A percentile compares a stretch with the other conserved stretches of the same genome.
These are phyloP conservation scores for Spongilla lacustris DNA, from an alignment of 37 sponge, comb jelly and placozoan species.

Conservation along the genomic window DNA sequence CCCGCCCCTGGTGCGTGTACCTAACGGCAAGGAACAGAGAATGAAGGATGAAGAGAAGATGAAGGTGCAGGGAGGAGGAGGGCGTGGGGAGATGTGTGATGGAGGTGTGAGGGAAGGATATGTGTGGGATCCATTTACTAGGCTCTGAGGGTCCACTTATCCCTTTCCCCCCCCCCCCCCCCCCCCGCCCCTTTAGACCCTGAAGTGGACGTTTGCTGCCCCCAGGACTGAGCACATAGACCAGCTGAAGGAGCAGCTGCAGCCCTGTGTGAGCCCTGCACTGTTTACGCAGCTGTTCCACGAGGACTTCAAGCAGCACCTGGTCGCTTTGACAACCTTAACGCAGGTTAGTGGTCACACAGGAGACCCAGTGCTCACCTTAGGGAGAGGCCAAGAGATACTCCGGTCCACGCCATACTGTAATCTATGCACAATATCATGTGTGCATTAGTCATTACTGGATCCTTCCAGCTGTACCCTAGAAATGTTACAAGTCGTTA, in stretches of 20 bases:
- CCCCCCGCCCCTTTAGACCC: constrained; percentile 10
- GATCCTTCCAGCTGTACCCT: no score
- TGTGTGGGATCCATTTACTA: background rate
- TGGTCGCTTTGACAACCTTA: no score
- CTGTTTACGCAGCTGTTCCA: constrained; percentile 84
- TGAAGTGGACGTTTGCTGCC: constrained; percentile 86
- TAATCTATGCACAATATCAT: no score
- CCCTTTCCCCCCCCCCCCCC: background rate
- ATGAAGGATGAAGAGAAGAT: constrained; percentile 78
- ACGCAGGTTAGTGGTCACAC: no score
- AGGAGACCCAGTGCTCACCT: no score
- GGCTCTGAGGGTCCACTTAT: no score
- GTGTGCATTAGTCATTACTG: no score
- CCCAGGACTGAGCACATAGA: constrained; percentile 90
- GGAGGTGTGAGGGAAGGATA: background rate
- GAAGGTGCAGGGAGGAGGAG: no score
- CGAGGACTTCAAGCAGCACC: constrained; percentile 89
- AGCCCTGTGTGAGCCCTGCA: constrained; percentile 62
- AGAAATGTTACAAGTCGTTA: no score
- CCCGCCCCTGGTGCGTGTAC: constrained; percentile 45
- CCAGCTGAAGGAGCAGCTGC: constrained; percentile 91
- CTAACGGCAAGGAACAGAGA: constrained; percentile 63
- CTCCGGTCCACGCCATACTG: no score
- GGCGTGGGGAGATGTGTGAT: background rate
- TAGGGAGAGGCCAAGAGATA: no score